Evolutionary conservation across 2,888 invertebrate genomes (phyloP), one percentile per base, ranked within the genome.

Genomic region (Orthosia cruda): DNA sequence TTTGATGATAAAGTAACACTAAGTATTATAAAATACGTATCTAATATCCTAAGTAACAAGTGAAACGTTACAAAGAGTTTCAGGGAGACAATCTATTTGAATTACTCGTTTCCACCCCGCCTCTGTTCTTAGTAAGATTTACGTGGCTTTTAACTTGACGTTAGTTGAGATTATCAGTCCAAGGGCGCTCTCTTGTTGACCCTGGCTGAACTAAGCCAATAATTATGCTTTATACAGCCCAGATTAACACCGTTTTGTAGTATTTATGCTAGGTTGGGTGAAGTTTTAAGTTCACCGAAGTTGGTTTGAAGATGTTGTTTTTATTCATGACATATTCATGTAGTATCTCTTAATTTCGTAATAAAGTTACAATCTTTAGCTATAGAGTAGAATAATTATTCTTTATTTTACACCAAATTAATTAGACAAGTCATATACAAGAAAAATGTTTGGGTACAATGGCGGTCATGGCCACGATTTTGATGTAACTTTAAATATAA

Each of bases 101-200:
- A 59, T 73, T 68, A 78, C 59, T 32, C 79, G 45, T 69, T 87
- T 91, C 91, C 69, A 86, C 54, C 20, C 45, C 23, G 72, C 54
- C 74, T 57, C 64, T 85, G 85, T 89, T 86, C 85, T 62, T 70
- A 69, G 84, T 77, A 89, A 92, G 93, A 93, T 94, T 93, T 92
- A 92, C 92, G 89, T 84, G 88, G 92, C 91, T 91, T 93, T 93
- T 93, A 92, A 92, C 89, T 91, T 90, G 93, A 93, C 92, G 90
- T 87, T 90, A 88, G 91, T 89, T 88, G 85, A 91, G 92, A 93
- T 94, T 93, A 94, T 93, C 90, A 89, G 91, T 90, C 91, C 89
- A 88, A 90, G 91, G 89, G 90, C 89, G 87, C 83, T 85, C 83
- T 86, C 82, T 81, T 82, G 83, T 79, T 84, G 87, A 88, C 89